A percentile compares a stretch with the other conserved stretches of the same genome.
phyloP scores from a whole-genome alignment of 1,140 invertebrate genomes.

The Wiebesia pumilae region DNA sequence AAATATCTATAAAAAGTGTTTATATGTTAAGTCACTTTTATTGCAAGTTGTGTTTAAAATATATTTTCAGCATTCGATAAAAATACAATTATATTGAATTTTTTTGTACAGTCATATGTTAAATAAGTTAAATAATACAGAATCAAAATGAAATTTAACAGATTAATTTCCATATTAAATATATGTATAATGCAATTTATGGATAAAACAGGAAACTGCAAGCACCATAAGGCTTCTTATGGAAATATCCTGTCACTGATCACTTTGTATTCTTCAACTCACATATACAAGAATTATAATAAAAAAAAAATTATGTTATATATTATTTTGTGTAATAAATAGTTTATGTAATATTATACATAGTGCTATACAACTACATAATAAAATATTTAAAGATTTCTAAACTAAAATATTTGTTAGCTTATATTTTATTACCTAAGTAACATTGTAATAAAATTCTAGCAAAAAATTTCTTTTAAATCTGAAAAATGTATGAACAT shows the following conservation, averaged over 20 bases:
- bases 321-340: constrained; percentile 52
- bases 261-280: constrained; percentile 39
- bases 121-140: constrained; percentile 3
- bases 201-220: constrained; percentile 12
- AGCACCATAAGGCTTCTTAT: neutral
- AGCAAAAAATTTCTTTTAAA: neutral
- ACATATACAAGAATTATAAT: constrained; percentile 37
- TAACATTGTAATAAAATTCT: neutral
- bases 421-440: neutral
- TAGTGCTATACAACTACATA: constrained; percentile 20
- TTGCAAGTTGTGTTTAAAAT: neutral
- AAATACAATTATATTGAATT: neutral
- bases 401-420: constrained; percentile 17
- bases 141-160: neutral
- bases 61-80: neutral
- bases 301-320: constrained; percentile 35
- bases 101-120: neutral
- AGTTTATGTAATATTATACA: constrained; percentile 49
- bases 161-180: neutral
- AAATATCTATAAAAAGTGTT: neutral
- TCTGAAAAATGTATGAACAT: neutral
- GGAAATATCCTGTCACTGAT: constrained; percentile 39
- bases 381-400: constrained; percentile 49
- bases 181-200: constrained; percentile 24
- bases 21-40: neutral